Percentiles rank a stretch among this genome's conserved stretches.
Evolutionary conservation across 1,140 invertebrate species (phyloP).

Genomic region (Tetramorium parvispinum): DNA sequence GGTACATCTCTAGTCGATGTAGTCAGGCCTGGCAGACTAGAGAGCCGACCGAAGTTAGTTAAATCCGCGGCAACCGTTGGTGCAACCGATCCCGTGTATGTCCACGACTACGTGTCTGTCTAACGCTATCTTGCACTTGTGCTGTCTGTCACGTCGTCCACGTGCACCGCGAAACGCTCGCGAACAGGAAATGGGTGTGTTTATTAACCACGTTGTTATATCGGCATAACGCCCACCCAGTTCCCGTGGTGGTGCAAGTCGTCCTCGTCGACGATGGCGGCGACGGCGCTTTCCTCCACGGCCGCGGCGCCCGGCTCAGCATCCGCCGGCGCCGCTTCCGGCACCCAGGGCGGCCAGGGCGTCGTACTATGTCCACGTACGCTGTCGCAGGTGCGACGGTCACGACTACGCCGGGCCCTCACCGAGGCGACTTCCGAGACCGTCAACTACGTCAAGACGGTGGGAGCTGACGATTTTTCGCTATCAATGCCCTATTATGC

Average conservation of each 20-base stretch:
- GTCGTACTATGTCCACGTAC: slow-evolving; percentile 95
- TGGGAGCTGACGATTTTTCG: slow-evolving; percentile 84
- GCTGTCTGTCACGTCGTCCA: slow-evolving; percentile 52
- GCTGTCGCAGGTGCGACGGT: slow-evolving; percentile 93
- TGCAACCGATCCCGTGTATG: slow-evolving; percentile 55
- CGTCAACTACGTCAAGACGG: slow-evolving; percentile 95
- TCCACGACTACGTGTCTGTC: slow-evolving; percentile 51
- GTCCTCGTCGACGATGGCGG: slow-evolving; percentile 82
- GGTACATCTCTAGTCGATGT: neutral
- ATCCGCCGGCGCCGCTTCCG: slow-evolving; percentile 71
- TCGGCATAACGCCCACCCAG: slow-evolving; percentile 79
- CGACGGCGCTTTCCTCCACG: slow-evolving; percentile 76
- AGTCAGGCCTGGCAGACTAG: neutral
- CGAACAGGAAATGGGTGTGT: neutral
- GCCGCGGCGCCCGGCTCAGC: slow-evolving; percentile 71
- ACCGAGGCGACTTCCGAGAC: slow-evolving; percentile 95
- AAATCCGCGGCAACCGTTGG: slow-evolving; percentile 21
- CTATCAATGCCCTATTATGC: slow-evolving; percentile 44
- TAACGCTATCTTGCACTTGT: slow-evolving; percentile 47
- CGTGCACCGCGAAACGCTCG: slow-evolving; percentile 48
- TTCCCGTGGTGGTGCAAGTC: slow-evolving; percentile 86
- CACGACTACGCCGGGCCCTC: slow-evolving; percentile 93
- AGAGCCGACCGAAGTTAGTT: neutral
- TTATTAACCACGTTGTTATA: slow-evolving; percentile 56
- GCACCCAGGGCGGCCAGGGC: slow-evolving; percentile 87